phyloP scores from a whole-genome alignment of 2,888 invertebrate genomes.

The Hesperia comma region DNA sequence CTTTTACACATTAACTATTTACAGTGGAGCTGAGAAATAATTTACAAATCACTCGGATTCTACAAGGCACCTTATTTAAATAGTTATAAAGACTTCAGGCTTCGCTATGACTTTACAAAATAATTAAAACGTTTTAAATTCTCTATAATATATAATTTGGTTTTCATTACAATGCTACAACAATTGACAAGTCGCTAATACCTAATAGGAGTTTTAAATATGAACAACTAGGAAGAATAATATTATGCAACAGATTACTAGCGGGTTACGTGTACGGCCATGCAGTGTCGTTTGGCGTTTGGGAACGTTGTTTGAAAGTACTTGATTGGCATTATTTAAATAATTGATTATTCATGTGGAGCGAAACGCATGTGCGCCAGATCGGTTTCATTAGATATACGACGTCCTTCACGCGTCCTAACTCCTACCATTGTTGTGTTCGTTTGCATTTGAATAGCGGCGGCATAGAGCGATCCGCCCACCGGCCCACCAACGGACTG shows the following conservation, averaged over 20 bases:
- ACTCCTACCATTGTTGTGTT: constrained; percentile 80
- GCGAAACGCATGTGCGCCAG: constrained; percentile 76
- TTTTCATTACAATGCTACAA: constrained; percentile 82
- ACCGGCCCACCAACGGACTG: constrained; percentile 59
- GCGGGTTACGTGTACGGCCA: constrained; percentile 57
- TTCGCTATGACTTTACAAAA: constrained; percentile 82
- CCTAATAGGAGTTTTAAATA: constrained; percentile 83
- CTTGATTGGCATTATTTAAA: constrained; percentile 76
- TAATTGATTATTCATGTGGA: constrained; percentile 83
- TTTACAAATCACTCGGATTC: constrained; percentile 78
- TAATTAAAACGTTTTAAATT: constrained; percentile 80
- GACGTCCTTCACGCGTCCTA: constrained; percentile 83
- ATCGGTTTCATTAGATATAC: constrained; percentile 78
- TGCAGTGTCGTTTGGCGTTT: constrained; percentile 69
- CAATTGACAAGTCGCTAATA: constrained; percentile 79
- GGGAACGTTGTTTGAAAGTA: constrained; percentile 62
- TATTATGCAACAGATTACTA: constrained; percentile 82
- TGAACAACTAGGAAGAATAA: constrained; percentile 82
- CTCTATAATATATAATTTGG: constrained; percentile 84
- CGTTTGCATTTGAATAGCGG: constrained; percentile 80
- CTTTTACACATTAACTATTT: constrained; percentile 78
- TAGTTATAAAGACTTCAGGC: constrained; percentile 80
- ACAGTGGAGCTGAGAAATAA: constrained; percentile 80
- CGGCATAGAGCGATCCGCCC: constrained; percentile 69
- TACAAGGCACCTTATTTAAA: constrained; percentile 82